Evolutionary conservation across 1,140 invertebrate species (phyloP).

Genomic region (Drosophila nebulosa): DNA sequence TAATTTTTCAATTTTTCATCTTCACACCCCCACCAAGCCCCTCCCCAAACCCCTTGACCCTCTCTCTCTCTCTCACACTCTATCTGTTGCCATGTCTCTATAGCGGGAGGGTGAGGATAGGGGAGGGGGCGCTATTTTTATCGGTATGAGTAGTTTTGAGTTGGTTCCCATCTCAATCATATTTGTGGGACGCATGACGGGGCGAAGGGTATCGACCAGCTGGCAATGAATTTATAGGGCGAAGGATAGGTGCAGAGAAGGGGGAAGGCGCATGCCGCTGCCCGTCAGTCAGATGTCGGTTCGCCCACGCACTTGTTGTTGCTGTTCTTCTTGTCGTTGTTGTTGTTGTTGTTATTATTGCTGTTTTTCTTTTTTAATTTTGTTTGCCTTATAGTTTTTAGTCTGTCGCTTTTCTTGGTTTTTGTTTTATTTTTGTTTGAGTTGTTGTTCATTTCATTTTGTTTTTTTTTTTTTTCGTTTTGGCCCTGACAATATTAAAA

Average conservation of each 20-base stretch:
- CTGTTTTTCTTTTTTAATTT: slow-evolving; percentile 45
- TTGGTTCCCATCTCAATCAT: slow-evolving; percentile 64
- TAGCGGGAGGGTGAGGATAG: background rate
- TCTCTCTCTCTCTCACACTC: background rate
- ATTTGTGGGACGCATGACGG: slow-evolving; percentile 52
- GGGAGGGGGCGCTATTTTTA: slow-evolving; percentile 52
- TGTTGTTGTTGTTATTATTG: slow-evolving; percentile 6
- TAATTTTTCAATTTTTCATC: slow-evolving; percentile 67
- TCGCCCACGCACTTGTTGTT: slow-evolving; percentile 60
- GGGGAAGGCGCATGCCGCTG: slow-evolving; percentile 17
- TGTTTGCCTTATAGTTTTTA: slow-evolving; percentile 22
- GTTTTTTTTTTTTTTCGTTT: too few relatives aligned
- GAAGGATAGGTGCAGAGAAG: background rate
- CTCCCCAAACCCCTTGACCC: slow-evolving; percentile 23
- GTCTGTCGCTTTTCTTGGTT: slow-evolving; percentile 9
- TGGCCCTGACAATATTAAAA: slow-evolving; percentile 78
- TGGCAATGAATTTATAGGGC: slow-evolving; percentile 19
- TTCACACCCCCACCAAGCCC: background rate
- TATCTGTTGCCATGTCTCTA: background rate
- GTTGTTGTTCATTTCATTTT: slow-evolving; percentile 33
- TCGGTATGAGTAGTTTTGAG: slow-evolving; percentile 57
- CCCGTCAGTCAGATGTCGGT: slow-evolving; percentile 39
- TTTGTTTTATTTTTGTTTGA: slow-evolving; percentile 44
- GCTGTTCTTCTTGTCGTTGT: slow-evolving; percentile 20
- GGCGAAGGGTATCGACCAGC: slow-evolving; percentile 30